Percentiles rank a stretch among this genome's conserved stretches.
Evolutionary conservation across 2,113 vertebrate genomes (phyloP).

Genomic region (Corynorhinus townsendii): DNA sequence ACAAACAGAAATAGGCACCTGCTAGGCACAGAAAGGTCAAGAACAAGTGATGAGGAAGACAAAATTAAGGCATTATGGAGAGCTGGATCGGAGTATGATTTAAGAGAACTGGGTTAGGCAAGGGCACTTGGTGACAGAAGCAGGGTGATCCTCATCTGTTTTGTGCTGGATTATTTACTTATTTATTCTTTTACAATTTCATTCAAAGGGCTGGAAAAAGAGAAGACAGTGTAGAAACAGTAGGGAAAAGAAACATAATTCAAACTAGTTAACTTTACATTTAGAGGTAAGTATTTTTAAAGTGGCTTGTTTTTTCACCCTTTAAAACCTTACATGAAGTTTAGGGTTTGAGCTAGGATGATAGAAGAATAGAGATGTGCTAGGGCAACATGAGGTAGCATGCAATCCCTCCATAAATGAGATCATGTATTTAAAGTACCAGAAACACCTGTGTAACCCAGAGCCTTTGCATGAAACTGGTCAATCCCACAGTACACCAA

Average conservation of each 20-base stretch:
- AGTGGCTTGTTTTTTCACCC: neutral
- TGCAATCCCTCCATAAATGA: neutral
- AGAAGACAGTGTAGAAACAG: neutral
- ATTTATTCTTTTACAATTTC: neutral
- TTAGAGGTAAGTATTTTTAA: neutral
- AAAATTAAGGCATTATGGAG: neutral
- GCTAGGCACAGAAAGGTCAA: neutral
- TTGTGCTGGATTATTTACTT: neutral
- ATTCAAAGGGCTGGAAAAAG: neutral
- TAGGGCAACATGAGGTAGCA: neutral
- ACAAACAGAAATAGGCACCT: neutral
- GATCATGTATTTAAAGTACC: neutral
- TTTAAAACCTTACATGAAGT: neutral
- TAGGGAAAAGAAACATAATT: constrained; percentile 14
- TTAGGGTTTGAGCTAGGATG: neutral
- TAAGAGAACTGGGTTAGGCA: constrained; percentile 17
- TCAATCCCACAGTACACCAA: neutral
- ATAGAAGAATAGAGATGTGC: neutral
- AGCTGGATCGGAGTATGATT: neutral
- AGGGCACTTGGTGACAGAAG: neutral
- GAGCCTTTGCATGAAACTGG: neutral
- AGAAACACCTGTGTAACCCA: neutral
- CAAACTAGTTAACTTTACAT: neutral
- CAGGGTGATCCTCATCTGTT: neutral
- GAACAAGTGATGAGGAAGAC: constrained; percentile 26